Evolutionary conservation across 2,113 vertebrate genomes (phyloP).

Genomic region (Salminus brasiliensis): DNA sequence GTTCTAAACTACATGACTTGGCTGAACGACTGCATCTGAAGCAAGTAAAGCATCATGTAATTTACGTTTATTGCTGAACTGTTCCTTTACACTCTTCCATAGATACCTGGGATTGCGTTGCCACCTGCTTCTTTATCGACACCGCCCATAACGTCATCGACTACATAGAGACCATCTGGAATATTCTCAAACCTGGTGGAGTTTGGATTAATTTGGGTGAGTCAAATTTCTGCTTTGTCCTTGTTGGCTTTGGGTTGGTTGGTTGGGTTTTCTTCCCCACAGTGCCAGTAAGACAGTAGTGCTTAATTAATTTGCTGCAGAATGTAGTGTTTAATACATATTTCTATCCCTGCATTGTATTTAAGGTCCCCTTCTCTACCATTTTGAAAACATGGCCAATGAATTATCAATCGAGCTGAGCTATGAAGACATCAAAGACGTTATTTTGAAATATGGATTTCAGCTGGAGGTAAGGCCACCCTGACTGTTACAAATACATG

Average conservation of each 20-base stretch:
- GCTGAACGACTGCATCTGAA: too few species aligned
- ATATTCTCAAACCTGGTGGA: slow-evolving; percentile 96
- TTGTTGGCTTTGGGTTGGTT: too few species aligned
- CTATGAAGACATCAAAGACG: slow-evolving; percentile 92
- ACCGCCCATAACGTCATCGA: slow-evolving; percentile 98
- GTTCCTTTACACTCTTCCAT: too few species aligned
- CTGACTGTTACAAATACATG: too few species aligned
- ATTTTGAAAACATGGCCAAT: slow-evolving; percentile 98
- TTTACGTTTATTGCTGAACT: too few species aligned
- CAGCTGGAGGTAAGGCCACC: slow-evolving; percentile 85
- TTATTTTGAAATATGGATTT: slow-evolving; percentile 91
- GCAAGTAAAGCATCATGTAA: too few species aligned
- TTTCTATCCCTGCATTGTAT: neutral
- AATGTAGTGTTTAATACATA: neutral
- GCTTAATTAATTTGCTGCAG: neutral
- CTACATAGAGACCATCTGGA: slow-evolving; percentile 98
- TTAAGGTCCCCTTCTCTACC: slow-evolving; percentile 93
- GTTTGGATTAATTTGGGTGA: slow-evolving; percentile 99
- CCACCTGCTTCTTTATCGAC: slow-evolving; percentile 98
- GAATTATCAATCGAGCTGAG: slow-evolving; percentile 97
- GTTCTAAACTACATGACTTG: too few species aligned
- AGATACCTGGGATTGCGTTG: slow-evolving; percentile 96
- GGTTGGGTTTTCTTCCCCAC: too few species aligned
- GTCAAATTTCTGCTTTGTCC: slow-evolving; percentile 45
- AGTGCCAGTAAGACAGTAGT: too few species aligned